Conservation (phyloP, 2,113 vertebrate species). For the Scomber japonicus region DNA sequence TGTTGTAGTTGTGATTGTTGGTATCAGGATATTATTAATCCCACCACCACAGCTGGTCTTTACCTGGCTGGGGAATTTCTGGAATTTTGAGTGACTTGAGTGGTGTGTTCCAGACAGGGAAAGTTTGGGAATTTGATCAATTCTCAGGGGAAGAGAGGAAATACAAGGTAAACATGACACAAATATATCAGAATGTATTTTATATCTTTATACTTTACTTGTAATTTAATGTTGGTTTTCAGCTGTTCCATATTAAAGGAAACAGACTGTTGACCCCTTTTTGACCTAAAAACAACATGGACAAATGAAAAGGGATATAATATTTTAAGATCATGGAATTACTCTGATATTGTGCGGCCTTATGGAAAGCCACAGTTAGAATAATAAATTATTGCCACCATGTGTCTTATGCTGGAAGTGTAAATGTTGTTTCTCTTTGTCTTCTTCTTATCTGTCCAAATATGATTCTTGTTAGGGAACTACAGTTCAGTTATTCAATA, state of each 20-base stretch:
- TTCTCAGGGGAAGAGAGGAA: conserved; percentile 10
- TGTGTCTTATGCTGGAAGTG: neutral
- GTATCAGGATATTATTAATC: neutral
- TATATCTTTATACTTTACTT: neutral
- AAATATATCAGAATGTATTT: neutral
- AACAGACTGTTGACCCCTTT: conserved; percentile 6
- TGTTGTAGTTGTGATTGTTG: neutral
- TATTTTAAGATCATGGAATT: neutral
- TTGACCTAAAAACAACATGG: neutral
- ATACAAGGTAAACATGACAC: neutral
- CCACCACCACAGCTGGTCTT: neutral
- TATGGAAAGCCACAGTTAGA: too few relatives aligned
- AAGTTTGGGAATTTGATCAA: conserved; percentile 12
- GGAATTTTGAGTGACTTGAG: neutral
- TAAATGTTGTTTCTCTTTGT: neutral
- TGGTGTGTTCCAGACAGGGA: conserved; percentile 15
- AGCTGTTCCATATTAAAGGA: neutral
- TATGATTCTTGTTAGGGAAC: neutral
- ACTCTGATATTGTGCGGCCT: neutral
- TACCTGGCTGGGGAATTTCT: neutral
- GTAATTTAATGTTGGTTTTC: neutral
- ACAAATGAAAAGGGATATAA: neutral
- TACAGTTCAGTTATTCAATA: neutral
- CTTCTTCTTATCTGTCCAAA: neutral
- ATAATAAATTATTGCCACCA: neutral